Conservation (phyloP, 2,113 vertebrate species). For the Ochotona curzoniae region DNA sequence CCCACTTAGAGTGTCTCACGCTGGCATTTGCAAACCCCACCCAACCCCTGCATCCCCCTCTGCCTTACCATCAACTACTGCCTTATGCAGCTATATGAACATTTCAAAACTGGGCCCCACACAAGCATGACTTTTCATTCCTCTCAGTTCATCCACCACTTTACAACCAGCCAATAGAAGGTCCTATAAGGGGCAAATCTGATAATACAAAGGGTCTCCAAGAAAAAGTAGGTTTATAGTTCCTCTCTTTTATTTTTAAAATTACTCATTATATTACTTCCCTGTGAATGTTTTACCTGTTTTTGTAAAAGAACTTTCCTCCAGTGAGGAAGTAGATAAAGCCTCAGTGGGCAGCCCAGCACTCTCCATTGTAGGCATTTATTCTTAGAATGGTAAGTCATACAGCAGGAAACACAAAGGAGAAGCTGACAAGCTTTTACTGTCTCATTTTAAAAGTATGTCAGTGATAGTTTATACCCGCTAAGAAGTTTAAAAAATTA, state of each 20-base stretch:
- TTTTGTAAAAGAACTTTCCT: conserved; percentile 56
- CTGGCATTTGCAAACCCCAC: neutral
- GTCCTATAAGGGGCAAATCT: neutral
- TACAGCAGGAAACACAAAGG: neutral
- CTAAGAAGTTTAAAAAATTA: neutral
- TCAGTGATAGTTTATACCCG: conserved; percentile 20
- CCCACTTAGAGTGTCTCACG: neutral
- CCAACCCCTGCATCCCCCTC: neutral
- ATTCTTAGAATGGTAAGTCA: conserved; percentile 25
- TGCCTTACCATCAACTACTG: neutral
- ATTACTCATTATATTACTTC: conserved; percentile 51
- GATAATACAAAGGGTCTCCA: neutral
- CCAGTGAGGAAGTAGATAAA: conserved; percentile 53
- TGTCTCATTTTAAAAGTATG: conserved; percentile 55
- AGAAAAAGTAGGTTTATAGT: neutral
- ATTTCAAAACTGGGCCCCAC: neutral
- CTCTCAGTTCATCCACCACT: neutral
- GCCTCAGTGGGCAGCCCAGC: conserved; percentile 4
- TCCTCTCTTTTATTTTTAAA: conserved; percentile 48
- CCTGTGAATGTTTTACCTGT: conserved; percentile 48
- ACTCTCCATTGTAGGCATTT: neutral
- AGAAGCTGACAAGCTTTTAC: conserved; percentile 19
- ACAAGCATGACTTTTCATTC: neutral
- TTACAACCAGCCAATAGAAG: neutral
- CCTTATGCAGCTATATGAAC: neutral